Conservation (phyloP, 2,888 invertebrate genomes). For the Isoperla grammatica region DNA sequence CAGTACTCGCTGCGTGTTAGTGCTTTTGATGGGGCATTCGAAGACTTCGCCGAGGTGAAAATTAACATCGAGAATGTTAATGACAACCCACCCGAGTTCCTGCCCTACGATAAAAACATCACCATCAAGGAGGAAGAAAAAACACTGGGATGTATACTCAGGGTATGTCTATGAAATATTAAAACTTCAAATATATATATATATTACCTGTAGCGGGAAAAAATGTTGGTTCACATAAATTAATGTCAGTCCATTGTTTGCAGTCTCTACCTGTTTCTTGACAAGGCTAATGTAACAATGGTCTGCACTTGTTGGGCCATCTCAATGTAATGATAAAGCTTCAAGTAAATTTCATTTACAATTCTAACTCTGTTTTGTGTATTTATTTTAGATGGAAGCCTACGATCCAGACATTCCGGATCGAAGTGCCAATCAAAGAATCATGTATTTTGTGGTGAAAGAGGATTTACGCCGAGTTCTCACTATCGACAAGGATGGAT, state of each 20-base stretch:
- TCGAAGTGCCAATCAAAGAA: constrained; percentile 66
- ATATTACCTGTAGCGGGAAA: too few species aligned
- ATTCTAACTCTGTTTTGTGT: too few species aligned
- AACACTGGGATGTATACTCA: constrained; percentile 63
- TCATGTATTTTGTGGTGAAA: constrained; percentile 68
- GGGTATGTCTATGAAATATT: constrained; percentile 49
- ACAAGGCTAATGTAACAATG: too few species aligned
- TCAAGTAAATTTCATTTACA: too few species aligned
- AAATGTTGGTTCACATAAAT: too few species aligned
- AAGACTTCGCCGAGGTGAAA: constrained; percentile 75
- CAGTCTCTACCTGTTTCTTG: too few species aligned
- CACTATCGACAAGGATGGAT: constrained; percentile 67
- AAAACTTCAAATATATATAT: neutral
- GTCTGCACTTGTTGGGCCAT: too few species aligned
- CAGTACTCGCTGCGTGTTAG: constrained; percentile 76
- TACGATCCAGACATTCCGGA: constrained; percentile 84
- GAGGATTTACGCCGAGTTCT: constrained; percentile 65
- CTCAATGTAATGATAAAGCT: too few species aligned
- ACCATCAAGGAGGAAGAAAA: constrained; percentile 70
- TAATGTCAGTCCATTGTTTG: too few species aligned
- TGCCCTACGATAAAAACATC: constrained; percentile 61
- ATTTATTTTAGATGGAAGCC: constrained; percentile 53
- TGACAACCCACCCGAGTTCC: constrained; percentile 85
- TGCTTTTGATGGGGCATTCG: constrained; percentile 78
- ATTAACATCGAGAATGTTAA: constrained; percentile 87